A percentile compares a stretch with the other conserved stretches of the same genome.
These are phyloP conservation scores for Macrostomum lignano DNA, from an alignment of 1,140 invertebrate genomes.

Conservation along the genomic window DNA sequence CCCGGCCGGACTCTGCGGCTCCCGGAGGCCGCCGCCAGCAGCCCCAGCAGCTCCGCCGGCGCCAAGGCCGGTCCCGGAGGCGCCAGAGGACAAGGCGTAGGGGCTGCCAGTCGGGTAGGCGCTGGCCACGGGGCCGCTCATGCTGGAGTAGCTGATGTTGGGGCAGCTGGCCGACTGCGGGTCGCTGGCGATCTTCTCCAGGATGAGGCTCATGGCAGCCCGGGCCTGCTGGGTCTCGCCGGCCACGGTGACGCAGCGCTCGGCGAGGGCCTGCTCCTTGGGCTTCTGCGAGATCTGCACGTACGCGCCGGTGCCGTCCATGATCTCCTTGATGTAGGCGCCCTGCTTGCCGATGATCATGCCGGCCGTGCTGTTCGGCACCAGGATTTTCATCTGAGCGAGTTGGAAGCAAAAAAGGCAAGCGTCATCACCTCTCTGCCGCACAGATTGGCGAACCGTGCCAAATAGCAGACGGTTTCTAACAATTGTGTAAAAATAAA, in stretches of 20 bases:
- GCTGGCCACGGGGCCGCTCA: constrained; percentile 70
- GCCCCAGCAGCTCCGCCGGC: too few relatives aligned
- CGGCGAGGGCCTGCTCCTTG: constrained; percentile 71
- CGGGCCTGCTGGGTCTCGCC: constrained; percentile 63
- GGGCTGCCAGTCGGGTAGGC: constrained; percentile 82
- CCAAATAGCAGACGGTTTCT: too few relatives aligned
- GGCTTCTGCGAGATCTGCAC: constrained; percentile 95
- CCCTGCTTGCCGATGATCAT: constrained; percentile 97
- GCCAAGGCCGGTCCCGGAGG: too few relatives aligned
- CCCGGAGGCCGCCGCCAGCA: too few relatives aligned
- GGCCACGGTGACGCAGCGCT: constrained; percentile 82
- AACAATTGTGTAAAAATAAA: too few relatives aligned
- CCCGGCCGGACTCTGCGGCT: too few relatives aligned
- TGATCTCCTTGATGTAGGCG: constrained; percentile 86
- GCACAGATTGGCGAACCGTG: too few relatives aligned
- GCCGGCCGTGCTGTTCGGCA: constrained; percentile 87
- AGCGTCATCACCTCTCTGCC: too few relatives aligned
- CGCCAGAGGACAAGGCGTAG: too few relatives aligned
- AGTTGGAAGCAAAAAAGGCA: neutral
- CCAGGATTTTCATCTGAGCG: constrained; percentile 65
- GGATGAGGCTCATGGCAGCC: constrained; percentile 65
- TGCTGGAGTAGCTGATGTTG: constrained; percentile 78
- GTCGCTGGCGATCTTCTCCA: constrained; percentile 86
- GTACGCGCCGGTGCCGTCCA: constrained; percentile 80
- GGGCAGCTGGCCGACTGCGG: constrained; percentile 74